Percentiles rank a stretch among this genome's conserved stretches.
phyloP scores from a whole-genome alignment of 2,797 vertebrate species.

The Fistularia tabacaria region DNA sequence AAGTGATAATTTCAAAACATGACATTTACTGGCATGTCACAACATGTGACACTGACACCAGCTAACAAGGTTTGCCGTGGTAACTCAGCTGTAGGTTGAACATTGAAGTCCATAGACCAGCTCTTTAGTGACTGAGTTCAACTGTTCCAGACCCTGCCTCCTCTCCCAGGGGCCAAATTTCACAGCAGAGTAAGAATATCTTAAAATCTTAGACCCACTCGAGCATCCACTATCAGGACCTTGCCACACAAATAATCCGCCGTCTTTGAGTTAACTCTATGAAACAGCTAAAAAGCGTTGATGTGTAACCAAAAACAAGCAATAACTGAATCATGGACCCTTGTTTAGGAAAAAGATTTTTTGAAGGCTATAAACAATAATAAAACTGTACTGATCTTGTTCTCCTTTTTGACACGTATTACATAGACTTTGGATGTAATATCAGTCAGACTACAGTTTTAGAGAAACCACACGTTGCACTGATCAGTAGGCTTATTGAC shows the following conservation, averaged over 20 bases:
- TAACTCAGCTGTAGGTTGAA: slow-evolving; percentile 17
- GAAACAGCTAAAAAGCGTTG: slow-evolving; percentile 43
- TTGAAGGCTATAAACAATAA: background rate
- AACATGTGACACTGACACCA: slow-evolving; percentile 7
- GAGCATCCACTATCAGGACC: slow-evolving; percentile 19
- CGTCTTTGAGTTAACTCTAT: slow-evolving; percentile 28
- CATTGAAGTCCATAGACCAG: slow-evolving; percentile 21
- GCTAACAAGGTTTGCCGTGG: background rate
- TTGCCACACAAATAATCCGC: background rate
- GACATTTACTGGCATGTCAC: slow-evolving; percentile 7
- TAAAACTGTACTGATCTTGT: no score
- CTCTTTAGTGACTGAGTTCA: slow-evolving; percentile 15
- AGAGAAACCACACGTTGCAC: no score
- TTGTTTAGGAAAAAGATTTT: background rate
- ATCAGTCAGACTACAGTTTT: no score
- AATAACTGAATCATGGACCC: slow-evolving; percentile 39
- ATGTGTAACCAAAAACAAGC: slow-evolving; percentile 38
- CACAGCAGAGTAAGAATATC: background rate
- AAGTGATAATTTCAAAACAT: slow-evolving; percentile 18
- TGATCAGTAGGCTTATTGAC: no score
- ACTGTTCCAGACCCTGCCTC: slow-evolving; percentile 4
- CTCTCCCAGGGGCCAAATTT: slow-evolving; percentile 6
- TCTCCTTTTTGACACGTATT: no score
- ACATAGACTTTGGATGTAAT: no score
- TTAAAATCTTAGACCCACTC: background rate